Evolutionary conservation across 2,113 vertebrate species (phyloP).

Genomic region (Neogale vison): DNA sequence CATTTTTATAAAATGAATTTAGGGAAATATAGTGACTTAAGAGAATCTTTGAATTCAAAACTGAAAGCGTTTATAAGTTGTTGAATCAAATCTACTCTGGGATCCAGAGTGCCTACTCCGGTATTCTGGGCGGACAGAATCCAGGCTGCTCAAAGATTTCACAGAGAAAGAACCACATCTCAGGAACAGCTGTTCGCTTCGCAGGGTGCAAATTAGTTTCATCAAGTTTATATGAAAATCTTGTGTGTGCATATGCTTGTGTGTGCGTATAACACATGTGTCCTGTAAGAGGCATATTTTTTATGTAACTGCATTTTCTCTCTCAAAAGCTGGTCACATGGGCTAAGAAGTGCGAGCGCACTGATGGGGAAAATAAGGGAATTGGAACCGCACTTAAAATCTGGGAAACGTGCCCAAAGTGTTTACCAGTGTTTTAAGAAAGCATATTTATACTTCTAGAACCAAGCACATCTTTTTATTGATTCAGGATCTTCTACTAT

Average conservation of each 20-base stretch:
- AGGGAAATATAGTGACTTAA: neutral
- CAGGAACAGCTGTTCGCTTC: neutral
- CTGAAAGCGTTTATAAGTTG: conserved; percentile 19
- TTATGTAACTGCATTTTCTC: neutral
- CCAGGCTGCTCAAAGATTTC: neutral
- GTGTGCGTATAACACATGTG: neutral
- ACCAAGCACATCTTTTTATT: conserved; percentile 49
- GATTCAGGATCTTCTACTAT: conserved; percentile 43
- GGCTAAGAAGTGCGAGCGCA: neutral
- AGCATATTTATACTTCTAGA: conserved; percentile 40
- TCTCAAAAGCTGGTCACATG: neutral
- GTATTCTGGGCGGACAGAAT: neutral
- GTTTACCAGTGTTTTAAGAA: conserved; percentile 30
- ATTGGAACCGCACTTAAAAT: neutral
- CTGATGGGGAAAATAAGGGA: neutral
- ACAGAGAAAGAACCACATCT: neutral
- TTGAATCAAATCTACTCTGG: neutral
- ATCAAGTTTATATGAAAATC: neutral
- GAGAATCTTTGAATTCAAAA: neutral
- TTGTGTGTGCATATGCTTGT: neutral
- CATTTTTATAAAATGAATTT: neutral
- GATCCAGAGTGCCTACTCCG: neutral
- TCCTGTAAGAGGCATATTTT: neutral
- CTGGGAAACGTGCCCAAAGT: neutral
- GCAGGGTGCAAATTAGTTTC: neutral